These are phyloP conservation scores for Laupala kohalensis DNA, from an alignment of 1,140 invertebrate genomes.

Conservation along the genomic window DNA sequence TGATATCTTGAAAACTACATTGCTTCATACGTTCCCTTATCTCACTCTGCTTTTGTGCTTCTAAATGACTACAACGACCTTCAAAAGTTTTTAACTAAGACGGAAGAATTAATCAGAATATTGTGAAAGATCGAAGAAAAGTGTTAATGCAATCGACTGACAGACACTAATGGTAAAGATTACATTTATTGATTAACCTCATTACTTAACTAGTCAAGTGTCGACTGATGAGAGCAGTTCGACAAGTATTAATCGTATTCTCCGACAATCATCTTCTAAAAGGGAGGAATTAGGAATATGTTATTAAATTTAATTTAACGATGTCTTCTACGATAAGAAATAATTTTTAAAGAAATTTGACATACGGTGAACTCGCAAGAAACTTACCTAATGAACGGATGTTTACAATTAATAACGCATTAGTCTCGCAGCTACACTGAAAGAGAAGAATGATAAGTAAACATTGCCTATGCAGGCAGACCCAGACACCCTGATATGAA, in stretches of 20 bases:
- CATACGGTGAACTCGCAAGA: not conserved
- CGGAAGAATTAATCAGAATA: too few relatives aligned
- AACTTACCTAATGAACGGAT: not conserved
- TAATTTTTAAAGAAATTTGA: not conserved
- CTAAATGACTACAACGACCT: too few relatives aligned
- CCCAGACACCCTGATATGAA: not conserved
- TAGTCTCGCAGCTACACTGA: not conserved
- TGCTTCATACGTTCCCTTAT: too few relatives aligned
- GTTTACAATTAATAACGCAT: not conserved
- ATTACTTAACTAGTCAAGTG: too few relatives aligned
- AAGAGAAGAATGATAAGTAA: not conserved
- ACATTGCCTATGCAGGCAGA: not conserved
- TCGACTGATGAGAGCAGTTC: too few relatives aligned
- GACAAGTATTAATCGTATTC: not conserved
- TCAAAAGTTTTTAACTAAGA: too few relatives aligned
- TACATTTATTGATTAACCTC: too few relatives aligned
- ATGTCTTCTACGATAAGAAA: not conserved
- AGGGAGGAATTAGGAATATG: not conserved
- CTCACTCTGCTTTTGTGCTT: too few relatives aligned
- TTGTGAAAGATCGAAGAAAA: too few relatives aligned
- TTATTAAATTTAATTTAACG: not conserved
- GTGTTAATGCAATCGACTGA: too few relatives aligned
- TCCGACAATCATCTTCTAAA: not conserved
- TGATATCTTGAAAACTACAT: too few relatives aligned
- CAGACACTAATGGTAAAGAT: too few relatives aligned